Evolutionary conservation across 2,797 vertebrate genomes (phyloP), one percentile per base, ranked within the genome.

Genomic region (Saxicola maurus): DNA sequence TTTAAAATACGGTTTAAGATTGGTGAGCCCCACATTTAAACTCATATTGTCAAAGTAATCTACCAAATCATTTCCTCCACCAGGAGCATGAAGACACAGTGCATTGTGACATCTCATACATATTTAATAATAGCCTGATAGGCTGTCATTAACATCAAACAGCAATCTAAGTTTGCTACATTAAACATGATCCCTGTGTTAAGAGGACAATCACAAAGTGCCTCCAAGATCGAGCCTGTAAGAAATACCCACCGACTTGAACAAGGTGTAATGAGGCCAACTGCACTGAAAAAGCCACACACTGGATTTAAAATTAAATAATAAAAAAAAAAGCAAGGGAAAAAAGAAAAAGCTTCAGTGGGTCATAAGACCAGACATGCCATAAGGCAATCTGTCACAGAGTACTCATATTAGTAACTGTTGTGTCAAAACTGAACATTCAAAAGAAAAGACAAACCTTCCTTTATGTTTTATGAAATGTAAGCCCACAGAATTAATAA

Each of bases 141-240:
- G 82, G 94, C 67, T 96, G 93, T 94, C 95, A 95, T 96, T 95
- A 95, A 95, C 94, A 94, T 96, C 92, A 96, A 96, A 95, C 76
- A 92, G 78, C 71, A 92, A 94, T 88, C 89, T 81, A 81, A 82
- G 92, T 85, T 95, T 84, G 90, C 90, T 95, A 93, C 93, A 96
- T 96, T 96, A 96, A 96, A 96, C 92, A 94, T 90, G 88, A 96
- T 89, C 86, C 89, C 81, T 71, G 46, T 82, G 87, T 93, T 94
- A 95, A 94, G 91, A 92, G 83, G 87, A 86, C 93, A 96, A 90
- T 59, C 94, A 86, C 68, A 91, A 94, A 93, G 73, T 80, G 75
- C 85, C 77, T 87, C 87, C 56, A 86, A 91, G 82, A 94, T 73
- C 7, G 67, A 79, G 74, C 40, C 60, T 55, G 72, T 64, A 92